Percentiles rank a stretch among this genome's conserved stretches.
phyloP scores from a whole-genome alignment of 2,113 vertebrate species.

The Caranx melampygus region DNA sequence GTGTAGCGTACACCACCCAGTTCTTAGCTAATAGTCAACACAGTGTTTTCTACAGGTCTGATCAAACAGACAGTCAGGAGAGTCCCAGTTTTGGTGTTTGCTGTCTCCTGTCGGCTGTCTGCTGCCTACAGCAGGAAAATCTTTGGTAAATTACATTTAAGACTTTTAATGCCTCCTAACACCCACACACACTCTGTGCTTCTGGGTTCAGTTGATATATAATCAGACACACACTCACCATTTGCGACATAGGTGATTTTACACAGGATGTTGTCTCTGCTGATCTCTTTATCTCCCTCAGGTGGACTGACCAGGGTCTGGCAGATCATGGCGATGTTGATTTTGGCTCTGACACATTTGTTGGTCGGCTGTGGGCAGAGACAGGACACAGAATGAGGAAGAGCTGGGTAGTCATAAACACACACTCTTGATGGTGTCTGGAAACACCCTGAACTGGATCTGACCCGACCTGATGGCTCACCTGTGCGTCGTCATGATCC shows the following conservation, averaged over 20 bases:
- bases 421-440: background rate
- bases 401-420: background rate
- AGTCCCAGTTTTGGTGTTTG: no score
- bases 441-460: no score
- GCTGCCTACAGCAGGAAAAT: no score
- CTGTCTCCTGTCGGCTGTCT: no score
- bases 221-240: slow-evolving; percentile 83
- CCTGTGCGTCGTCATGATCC: slow-evolving; percentile 93
- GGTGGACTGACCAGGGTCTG: slow-evolving; percentile 97
- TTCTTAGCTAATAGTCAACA: no score
- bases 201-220: no score
- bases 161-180: no score
- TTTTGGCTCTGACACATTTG: slow-evolving; percentile 97
- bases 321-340: slow-evolving; percentile 98
- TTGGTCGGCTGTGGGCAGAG: slow-evolving; percentile 85
- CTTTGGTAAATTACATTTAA: no score
- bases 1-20: no score
- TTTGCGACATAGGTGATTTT: slow-evolving; percentile 99
- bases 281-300: slow-evolving; percentile 94
- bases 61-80: no score
- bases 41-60: no score
- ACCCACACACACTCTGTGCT: background rate
- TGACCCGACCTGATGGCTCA: slow-evolving; percentile 75
- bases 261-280: slow-evolving; percentile 95
- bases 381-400: background rate